Percentiles rank a stretch among this genome's conserved stretches.
Conservation (phyloP, 2,888 invertebrate species). For the Callinectes sapidus region DNA sequence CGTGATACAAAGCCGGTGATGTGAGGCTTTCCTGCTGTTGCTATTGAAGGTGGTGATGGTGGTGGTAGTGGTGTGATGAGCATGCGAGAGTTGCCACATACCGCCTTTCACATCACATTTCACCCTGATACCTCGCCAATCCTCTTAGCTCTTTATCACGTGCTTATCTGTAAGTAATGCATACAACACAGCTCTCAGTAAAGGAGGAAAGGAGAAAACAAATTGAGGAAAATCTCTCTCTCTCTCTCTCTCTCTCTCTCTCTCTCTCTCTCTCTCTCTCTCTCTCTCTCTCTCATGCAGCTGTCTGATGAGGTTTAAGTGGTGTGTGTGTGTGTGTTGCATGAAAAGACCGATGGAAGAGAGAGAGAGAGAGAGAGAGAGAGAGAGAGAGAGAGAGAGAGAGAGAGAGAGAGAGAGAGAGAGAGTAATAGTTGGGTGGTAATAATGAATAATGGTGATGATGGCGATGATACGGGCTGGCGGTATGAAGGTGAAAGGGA, state of each 20-base stretch:
- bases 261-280: no score
- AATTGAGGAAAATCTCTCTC: neutral
- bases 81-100: neutral
- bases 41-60: neutral
- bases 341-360: neutral
- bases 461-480: neutral
- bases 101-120: neutral
- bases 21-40: neutral
- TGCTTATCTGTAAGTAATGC: neutral
- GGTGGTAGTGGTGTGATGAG: neutral
- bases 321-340: neutral
- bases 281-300: neutral
- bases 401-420: slow-evolving; percentile 1
- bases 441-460: no score
- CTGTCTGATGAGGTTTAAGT: slow-evolving; percentile 11
- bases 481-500: neutral
- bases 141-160: neutral
- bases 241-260: neutral
- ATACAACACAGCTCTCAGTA: neutral
- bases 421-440: neutral
- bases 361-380: no score
- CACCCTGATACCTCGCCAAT: neutral
- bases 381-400: neutral
- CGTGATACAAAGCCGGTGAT: neutral
- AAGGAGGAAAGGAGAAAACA: neutral